Evolutionary conservation across 23 tunicate species (phyloP).

Genomic region (Botrylloides violaceus): DNA sequence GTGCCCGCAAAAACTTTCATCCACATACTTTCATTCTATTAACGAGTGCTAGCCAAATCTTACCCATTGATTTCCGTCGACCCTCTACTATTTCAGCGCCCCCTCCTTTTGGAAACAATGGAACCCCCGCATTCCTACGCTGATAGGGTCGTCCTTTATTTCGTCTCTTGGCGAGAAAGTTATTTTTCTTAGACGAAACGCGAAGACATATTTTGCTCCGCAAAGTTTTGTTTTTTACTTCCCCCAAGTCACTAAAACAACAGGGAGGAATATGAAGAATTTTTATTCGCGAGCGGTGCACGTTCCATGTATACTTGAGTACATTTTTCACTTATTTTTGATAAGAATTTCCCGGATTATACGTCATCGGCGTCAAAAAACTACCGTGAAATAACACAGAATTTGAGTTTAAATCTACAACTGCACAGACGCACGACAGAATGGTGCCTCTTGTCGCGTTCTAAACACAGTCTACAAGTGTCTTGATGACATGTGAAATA

Average conservation of each 20-base stretch:
- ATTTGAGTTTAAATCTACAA: neutral
- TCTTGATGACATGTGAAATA: neutral
- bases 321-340: neutral
- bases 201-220: neutral
- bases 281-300: slow-evolving; percentile 12
- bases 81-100: neutral
- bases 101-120: neutral
- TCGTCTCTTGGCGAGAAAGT: neutral
- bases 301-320: neutral
- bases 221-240: neutral
- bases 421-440: neutral
- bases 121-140: neutral
- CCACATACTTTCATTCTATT: neutral
- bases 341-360: neutral
- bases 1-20: neutral
- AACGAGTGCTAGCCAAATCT: neutral
- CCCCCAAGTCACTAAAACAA: neutral
- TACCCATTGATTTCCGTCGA: neutral
- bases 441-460: neutral
- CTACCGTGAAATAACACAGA: neutral
- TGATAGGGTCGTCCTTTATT: neutral
- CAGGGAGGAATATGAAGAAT: slow-evolving; percentile 3
- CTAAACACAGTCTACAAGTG: neutral
- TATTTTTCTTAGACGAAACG: neutral
- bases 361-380: neutral